Conservation (phyloP, 2,797 vertebrate species). For the Tadarida brasiliensis region DNA sequence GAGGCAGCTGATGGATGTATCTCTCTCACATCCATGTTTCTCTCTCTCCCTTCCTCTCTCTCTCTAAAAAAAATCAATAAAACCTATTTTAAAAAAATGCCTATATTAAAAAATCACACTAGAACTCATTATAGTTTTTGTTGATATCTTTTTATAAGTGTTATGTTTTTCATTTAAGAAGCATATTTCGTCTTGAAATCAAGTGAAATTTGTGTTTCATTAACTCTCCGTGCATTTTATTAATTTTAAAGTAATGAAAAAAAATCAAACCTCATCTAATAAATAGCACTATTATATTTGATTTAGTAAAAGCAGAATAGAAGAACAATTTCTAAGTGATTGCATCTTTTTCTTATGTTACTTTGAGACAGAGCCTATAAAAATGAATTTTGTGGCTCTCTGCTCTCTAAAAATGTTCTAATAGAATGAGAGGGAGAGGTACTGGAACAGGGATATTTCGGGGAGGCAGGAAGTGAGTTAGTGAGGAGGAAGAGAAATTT, state of each 20-base stretch:
- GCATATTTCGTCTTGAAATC: not conserved
- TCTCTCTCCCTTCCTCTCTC: too few relatives aligned
- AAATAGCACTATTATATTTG: not conserved
- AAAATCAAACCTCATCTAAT: not conserved
- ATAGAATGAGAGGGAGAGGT: not conserved
- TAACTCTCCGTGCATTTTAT: not conserved
- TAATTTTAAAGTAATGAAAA: not conserved
- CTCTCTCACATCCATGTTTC: too few relatives aligned
- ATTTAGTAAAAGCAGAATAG: slow-evolving; percentile 23
- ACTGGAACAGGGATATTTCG: not conserved
- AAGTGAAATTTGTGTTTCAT: not conserved
- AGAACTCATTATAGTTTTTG: not conserved
- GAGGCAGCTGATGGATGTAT: too few relatives aligned
- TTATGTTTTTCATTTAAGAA: not conserved
- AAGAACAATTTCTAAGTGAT: not conserved
- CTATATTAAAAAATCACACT: not conserved
- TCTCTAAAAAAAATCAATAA: too few relatives aligned
- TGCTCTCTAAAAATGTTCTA: not conserved
- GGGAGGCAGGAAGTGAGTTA: not conserved
- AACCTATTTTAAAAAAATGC: not conserved
- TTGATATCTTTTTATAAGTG: not conserved
- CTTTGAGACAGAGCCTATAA: not conserved
- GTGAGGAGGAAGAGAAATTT: not conserved
- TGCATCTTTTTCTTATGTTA: not conserved
- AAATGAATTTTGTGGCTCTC: not conserved